Percentiles rank a stretch among this genome's conserved stretches.
phyloP scores from a whole-genome alignment of 2,888 invertebrate genomes.

The Bugulina stolonifera region DNA sequence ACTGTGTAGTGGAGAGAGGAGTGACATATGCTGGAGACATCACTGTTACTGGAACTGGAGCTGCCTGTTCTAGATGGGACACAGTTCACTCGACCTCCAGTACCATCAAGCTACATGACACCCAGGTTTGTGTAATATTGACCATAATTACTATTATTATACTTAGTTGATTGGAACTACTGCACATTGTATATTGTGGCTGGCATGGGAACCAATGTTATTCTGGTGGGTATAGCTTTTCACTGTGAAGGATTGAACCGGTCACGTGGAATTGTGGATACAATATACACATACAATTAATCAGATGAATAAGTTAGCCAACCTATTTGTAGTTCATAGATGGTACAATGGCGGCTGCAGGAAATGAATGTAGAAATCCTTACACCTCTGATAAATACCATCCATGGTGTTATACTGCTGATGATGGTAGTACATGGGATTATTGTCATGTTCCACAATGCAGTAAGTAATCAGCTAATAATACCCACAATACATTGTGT shows the following conservation, averaged over 20 bases:
- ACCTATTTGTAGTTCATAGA: background rate
- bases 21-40: background rate
- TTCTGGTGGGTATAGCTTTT: no score
- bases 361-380: background rate
- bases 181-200: no score
- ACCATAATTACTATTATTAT: no score
- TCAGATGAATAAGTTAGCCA: no score
- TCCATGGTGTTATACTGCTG: background rate
- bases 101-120: background rate
- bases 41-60: background rate
- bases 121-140: background rate
- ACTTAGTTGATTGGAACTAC: no score
- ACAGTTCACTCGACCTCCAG: background rate
- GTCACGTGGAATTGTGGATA: no score
- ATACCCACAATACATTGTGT: no score
- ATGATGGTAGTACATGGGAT: background rate
- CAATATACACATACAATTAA: no score
- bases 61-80: background rate
- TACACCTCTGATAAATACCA: background rate
- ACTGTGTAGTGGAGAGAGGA: background rate
- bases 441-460: background rate
- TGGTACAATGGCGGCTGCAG: background rate
- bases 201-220: no score
- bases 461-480: no score
- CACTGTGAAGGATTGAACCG: no score